Base-by-base conservation (phyloP, 1,140 invertebrate species). In the Hypothenemus hampei region DNA sequence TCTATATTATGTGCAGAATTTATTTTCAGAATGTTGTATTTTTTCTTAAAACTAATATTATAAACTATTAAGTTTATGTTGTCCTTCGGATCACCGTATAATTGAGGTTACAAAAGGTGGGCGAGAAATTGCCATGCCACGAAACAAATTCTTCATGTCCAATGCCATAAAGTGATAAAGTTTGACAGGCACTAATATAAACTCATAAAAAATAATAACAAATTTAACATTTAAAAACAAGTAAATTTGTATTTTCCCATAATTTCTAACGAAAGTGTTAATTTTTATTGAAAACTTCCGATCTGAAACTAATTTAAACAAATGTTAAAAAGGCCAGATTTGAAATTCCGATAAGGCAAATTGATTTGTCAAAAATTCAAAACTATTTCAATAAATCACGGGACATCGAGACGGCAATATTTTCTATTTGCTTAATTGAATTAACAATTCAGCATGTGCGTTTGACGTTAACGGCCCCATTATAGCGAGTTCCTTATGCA, bases 371-470 rank as follows among this genome's bases (percentile, higher is more conserved):
- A 11, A 37, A 11, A 37, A 37, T 37, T 13, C 11, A 37, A 37
- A 37, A n/a, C 7, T 37, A 3, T 3, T 41, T 41, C 8, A 31
- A 31, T 41, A 41, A 20, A 41, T 41, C 7, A 41, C 19, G 6
- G 19, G 13, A 10, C 4, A 11, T n/a, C 3, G 2, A 20, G 39
- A 41, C 39, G 18, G 18, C 39, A 22, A 18, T 22, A 16, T 41
- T 41, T 21, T 41, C 39, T 21, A 41, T 21, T 41, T 41, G 22
- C 20, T 41, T 41, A 41, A 41, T 41, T 41, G 39, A 15, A 41
- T 41, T 41, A 41, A 21, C 39, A 41, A 11, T 41, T 41, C n/a
- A n/a, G 13, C 13, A 13, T 41, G 10, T 20, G 15, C 5, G 22
- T 19, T 20, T 41, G 3, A 18, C 19, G 22, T 15, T 37, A 13